Evolutionary conservation across 1,140 invertebrate genomes (phyloP).

Genomic region (Drosophila kanapiae): DNA sequence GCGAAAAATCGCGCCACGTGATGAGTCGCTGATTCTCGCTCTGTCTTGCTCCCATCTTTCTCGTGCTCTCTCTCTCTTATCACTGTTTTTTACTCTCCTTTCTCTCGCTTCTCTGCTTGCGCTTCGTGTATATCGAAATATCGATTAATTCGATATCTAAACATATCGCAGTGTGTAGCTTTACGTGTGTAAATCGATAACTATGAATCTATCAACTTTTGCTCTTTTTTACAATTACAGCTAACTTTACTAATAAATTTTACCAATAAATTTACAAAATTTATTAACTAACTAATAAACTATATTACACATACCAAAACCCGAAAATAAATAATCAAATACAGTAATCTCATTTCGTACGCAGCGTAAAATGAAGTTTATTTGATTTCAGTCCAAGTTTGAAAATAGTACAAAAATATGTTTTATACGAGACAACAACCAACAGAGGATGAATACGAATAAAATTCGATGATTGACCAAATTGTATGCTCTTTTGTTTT

Average conservation of each 20-base stretch:
- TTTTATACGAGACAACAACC: conserved; percentile 23
- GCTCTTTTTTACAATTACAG: conserved; percentile 64
- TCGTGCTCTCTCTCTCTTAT: conserved; percentile 4
- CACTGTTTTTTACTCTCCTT: neutral
- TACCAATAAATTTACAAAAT: conserved; percentile 35
- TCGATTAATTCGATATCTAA: conserved; percentile 22
- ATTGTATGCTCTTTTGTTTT: conserved; percentile 59
- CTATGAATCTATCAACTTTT: conserved; percentile 38
- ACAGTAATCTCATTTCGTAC: conserved; percentile 44
- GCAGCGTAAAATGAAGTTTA: conserved; percentile 76
- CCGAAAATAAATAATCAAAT: conserved; percentile 44
- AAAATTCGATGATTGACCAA: conserved; percentile 60
- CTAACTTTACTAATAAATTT: conserved; percentile 54
- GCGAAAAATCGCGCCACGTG: conserved; percentile 31
- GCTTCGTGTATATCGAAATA: conserved; percentile 27
- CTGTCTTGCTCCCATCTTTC: conserved; percentile 11
- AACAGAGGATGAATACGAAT: conserved; percentile 27
- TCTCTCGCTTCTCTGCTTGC: conserved; percentile 30
- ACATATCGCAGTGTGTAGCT: conserved; percentile 34
- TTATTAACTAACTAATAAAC: conserved; percentile 32
- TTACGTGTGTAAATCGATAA: conserved; percentile 40
- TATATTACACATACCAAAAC: conserved; percentile 32
- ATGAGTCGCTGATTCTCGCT: conserved; percentile 30
- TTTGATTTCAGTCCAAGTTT: conserved; percentile 84
- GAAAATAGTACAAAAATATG: conserved; percentile 47